phyloP scores from a whole-genome alignment of 2,797 vertebrate genomes.

The Centroberyx gerrardi region DNA sequence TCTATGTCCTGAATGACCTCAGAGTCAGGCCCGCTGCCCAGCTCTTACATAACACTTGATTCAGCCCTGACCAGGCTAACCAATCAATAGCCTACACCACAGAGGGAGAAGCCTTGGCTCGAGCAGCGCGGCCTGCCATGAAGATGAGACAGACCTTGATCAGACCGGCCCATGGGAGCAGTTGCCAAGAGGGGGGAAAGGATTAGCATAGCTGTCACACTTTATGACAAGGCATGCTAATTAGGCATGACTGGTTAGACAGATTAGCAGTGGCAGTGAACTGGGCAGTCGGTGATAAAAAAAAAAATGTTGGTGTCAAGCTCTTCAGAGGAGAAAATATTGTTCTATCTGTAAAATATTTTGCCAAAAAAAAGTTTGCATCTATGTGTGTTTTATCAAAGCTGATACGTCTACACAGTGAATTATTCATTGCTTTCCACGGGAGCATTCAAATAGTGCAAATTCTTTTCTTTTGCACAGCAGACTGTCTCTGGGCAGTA shows the following conservation, averaged over 20 bases:
- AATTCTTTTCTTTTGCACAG: too few species aligned
- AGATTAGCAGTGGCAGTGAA: constrained; percentile 8
- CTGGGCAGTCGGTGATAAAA: neutral
- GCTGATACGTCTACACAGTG: too few species aligned
- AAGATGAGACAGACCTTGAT: neutral
- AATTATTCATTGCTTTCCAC: too few species aligned
- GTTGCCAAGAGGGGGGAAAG: neutral
- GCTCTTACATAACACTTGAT: constrained; percentile 4
- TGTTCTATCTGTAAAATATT: too few species aligned
- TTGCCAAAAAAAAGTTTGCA: too few species aligned
- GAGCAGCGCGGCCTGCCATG: neutral
- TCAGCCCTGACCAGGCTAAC: neutral
- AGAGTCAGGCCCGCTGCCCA: neutral
- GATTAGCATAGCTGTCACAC: constrained; percentile 19
- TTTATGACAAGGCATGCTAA: constrained; percentile 24
- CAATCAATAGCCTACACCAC: neutral
- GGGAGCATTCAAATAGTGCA: too few species aligned
- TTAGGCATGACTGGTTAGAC: constrained; percentile 7
- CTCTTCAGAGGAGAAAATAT: too few species aligned
- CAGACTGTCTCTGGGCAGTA: too few species aligned
- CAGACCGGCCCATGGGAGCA: neutral
- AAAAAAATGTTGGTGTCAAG: too few species aligned
- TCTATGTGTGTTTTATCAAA: too few species aligned
- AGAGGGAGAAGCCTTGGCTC: neutral
- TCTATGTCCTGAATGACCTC: neutral